Conservation (phyloP, 2,888 invertebrate species). For the Eupithecia centaureata region DNA sequence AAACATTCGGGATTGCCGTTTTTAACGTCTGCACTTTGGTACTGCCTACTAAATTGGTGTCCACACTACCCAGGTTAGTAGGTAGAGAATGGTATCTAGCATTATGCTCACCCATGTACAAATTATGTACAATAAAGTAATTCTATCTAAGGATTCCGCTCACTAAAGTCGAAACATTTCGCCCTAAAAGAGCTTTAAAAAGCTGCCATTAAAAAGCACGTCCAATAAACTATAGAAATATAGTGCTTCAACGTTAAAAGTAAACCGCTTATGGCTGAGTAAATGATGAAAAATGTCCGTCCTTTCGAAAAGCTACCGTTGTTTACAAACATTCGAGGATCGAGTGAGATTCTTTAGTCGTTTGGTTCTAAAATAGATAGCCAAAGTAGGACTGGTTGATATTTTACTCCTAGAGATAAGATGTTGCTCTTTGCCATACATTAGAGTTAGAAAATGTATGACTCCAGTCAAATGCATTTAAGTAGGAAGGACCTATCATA, state of each 20-base stretch:
- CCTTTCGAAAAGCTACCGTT: conserved; percentile 49
- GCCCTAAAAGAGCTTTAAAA: conserved; percentile 15
- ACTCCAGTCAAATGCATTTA: no score
- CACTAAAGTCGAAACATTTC: neutral
- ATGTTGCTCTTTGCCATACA: no score
- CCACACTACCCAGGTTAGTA: no score
- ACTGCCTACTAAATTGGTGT: no score
- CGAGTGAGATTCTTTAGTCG: conserved; percentile 29
- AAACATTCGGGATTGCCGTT: no score
- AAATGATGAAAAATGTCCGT: conserved; percentile 72
- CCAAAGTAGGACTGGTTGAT: conserved; percentile 11
- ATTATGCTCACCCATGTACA: no score
- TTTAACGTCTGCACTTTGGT: no score
- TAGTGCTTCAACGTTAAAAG: conserved; percentile 46
- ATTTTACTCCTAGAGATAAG: neutral
- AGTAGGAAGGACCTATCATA: no score
- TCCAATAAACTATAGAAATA: conserved; percentile 33
- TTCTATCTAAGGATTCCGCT: no score
- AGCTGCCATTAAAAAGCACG: conserved; percentile 24
- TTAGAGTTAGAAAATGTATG: no score
- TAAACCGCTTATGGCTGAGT: conserved; percentile 67
- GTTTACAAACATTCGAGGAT: conserved; percentile 38
- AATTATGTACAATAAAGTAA: no score
- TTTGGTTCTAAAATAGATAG: conserved; percentile 24
- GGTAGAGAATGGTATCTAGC: no score